phyloP scores from a whole-genome alignment of 2,888 invertebrate genomes.

The Stomorhina lunata region DNA sequence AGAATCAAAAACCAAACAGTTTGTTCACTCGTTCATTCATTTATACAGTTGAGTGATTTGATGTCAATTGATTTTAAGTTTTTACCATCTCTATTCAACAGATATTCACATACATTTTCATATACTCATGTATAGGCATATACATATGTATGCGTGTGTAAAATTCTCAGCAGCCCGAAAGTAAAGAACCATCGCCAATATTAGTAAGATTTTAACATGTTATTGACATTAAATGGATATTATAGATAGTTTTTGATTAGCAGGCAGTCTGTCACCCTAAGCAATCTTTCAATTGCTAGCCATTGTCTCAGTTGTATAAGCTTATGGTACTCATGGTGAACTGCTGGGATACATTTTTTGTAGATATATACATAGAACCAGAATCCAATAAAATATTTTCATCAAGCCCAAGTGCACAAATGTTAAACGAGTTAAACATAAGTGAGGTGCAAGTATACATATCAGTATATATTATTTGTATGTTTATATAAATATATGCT shows the following conservation, averaged over 20 bases:
- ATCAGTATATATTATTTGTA: neutral
- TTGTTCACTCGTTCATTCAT: conserved; percentile 60
- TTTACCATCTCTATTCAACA: conserved; percentile 37
- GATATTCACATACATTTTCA: neutral
- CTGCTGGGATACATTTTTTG: too few relatives aligned
- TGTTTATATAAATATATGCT: neutral
- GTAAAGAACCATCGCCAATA: neutral
- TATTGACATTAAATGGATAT: too few relatives aligned
- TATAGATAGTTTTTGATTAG: too few relatives aligned
- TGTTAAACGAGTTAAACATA: conserved; percentile 12
- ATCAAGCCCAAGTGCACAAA: conserved; percentile 24
- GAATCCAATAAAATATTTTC: conserved; percentile 18
- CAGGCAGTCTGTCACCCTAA: too few relatives aligned
- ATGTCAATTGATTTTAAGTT: conserved; percentile 75
- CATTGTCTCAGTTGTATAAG: too few relatives aligned
- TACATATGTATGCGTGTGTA: neutral
- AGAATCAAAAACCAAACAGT: conserved; percentile 57
- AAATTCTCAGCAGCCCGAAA: neutral
- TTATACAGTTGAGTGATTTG: conserved; percentile 76
- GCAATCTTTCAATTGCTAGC: too few relatives aligned
- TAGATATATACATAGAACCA: too few relatives aligned
- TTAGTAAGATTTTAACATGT: too few relatives aligned
- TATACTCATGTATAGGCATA: neutral
- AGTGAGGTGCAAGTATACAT: neutral
- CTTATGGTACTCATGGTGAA: too few relatives aligned